Evolutionary conservation across 2,888 invertebrate species (phyloP).

Genomic region (Caenorhabditis drosophilae): DNA sequence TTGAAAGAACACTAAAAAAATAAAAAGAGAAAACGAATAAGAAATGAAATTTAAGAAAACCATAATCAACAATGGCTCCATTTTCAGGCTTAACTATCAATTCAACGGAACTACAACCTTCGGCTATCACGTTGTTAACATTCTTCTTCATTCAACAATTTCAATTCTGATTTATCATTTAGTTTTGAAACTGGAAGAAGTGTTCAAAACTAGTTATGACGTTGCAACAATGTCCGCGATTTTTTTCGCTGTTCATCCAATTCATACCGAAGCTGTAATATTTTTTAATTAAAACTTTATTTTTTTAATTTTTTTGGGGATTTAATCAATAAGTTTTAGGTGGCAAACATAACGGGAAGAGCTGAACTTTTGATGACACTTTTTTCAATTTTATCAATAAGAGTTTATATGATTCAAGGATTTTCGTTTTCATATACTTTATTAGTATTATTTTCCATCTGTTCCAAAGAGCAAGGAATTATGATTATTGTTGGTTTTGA

Average conservation of each 20-base stretch:
- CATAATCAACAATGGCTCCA: neutral
- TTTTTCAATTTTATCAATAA: constrained; percentile 79
- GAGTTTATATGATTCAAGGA: neutral
- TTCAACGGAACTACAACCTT: constrained; percentile 71
- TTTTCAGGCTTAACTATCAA: constrained; percentile 73
- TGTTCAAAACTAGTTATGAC: constrained; percentile 3
- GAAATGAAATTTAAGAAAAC: neutral
- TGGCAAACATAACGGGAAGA: constrained; percentile 88
- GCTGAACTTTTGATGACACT: constrained; percentile 86
- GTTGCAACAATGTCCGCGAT: constrained; percentile 74
- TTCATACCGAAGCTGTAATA: constrained; percentile 85
- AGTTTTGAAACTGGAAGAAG: constrained; percentile 15
- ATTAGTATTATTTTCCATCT: constrained; percentile 68
- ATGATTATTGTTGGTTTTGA: constrained; percentile 80
- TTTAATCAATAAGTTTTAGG: too few relatives aligned
- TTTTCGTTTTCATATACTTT: neutral
- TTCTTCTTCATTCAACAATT: constrained; percentile 79
- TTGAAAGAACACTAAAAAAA: constrained; percentile 22
- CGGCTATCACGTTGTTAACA: constrained; percentile 80
- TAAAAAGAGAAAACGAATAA: constrained; percentile 16
- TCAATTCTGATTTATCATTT: constrained; percentile 67
- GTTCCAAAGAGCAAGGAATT: constrained; percentile 90
- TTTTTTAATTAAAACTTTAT: neutral
- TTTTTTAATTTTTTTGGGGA: neutral
- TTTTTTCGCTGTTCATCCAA: constrained; percentile 87